phyloP scores from a whole-genome alignment of 1,140 invertebrate species.

The Neotoxoptera formosana region DNA sequence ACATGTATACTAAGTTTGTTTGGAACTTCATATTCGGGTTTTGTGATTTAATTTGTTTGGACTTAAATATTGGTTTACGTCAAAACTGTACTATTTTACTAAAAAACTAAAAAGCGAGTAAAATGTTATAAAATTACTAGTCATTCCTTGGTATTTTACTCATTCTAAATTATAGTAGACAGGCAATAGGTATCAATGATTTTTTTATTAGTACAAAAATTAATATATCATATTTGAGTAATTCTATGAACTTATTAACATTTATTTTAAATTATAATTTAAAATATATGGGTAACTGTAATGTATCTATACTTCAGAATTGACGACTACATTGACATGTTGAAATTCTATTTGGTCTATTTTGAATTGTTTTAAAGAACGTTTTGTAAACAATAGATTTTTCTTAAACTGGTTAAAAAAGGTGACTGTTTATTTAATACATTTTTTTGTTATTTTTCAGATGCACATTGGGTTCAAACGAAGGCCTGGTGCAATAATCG shows the following conservation, averaged over 20 bases:
- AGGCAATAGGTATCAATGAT: background rate
- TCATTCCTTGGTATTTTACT: background rate
- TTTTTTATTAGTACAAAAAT: background rate
- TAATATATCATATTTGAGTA: background rate
- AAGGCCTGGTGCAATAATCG: conserved; percentile 85
- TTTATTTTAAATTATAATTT: no score
- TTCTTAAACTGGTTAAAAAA: background rate
- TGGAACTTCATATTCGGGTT: background rate
- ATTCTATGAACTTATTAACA: no score
- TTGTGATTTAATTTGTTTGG: background rate
- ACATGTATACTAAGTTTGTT: background rate
- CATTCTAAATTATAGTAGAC: no score
- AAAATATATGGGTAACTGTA: no score
- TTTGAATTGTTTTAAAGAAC: background rate
- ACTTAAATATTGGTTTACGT: background rate
- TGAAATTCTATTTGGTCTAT: background rate
- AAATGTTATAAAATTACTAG: background rate
- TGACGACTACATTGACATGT: background rate
- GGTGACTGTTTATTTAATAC: background rate
- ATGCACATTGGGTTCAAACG: conserved; percentile 59
- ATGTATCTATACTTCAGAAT: background rate
- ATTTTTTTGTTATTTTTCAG: conserved; percentile 59
- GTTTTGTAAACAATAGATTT: background rate
- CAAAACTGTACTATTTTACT: background rate
- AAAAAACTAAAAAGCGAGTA: background rate